Conservation (phyloP, 2,113 vertebrate genomes). For the Ranitomeya variabilis region DNA sequence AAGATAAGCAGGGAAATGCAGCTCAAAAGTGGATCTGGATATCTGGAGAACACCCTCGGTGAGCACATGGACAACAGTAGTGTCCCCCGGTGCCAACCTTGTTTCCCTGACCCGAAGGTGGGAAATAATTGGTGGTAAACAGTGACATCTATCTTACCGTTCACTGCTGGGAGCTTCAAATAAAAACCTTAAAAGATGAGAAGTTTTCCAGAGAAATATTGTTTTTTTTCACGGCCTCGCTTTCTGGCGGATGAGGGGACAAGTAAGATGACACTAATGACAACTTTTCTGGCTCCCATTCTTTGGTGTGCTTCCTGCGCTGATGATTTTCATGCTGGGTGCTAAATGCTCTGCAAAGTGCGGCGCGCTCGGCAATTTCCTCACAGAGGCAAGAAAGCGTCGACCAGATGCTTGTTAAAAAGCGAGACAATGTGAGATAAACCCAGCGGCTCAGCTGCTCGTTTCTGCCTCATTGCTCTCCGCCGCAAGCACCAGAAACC, state of each 20-base stretch:
- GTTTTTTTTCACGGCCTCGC: background rate
- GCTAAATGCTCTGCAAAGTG: conserved; percentile 15
- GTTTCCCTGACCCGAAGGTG: background rate
- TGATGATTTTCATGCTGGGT: conserved; percentile 11
- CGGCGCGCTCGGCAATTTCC: background rate
- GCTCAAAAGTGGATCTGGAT: too few relatives aligned
- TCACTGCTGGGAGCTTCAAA: background rate
- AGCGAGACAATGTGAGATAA: background rate
- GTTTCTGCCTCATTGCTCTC: background rate
- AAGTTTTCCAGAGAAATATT: background rate
- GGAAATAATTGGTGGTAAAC: background rate
- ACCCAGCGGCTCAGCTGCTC: background rate
- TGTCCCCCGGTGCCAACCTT: too few relatives aligned
- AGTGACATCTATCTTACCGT: background rate
- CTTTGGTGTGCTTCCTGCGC: background rate
- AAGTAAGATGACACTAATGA: background rate
- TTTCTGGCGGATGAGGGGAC: background rate
- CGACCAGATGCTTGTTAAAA: conserved; percentile 2
- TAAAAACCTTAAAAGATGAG: background rate
- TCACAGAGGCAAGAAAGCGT: background rate
- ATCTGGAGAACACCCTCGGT: too few relatives aligned
- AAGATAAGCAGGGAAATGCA: too few relatives aligned
- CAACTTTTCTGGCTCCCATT: background rate
- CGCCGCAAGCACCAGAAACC: too few relatives aligned
- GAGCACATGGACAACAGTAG: too few relatives aligned